phyloP scores from a whole-genome alignment of 2,888 invertebrate genomes.

The Muscina levida region DNA sequence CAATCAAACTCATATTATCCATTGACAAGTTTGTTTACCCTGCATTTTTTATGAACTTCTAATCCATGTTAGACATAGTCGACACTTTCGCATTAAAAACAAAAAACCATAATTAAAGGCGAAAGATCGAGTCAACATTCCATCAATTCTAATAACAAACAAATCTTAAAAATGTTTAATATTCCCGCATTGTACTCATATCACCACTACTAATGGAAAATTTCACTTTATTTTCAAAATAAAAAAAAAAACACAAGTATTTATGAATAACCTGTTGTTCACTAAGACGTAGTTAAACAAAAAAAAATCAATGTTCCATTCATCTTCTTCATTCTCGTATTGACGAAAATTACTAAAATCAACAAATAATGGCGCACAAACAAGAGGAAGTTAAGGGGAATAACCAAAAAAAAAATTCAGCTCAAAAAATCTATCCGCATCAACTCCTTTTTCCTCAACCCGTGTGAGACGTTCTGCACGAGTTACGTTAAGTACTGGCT shows the following conservation, averaged over 20 bases:
- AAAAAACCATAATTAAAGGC: too few species aligned
- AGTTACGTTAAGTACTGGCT: slow-evolving; percentile 51
- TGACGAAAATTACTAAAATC: slow-evolving; percentile 52
- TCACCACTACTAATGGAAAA: slow-evolving; percentile 32
- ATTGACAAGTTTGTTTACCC: too few species aligned
- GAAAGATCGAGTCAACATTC: not conserved
- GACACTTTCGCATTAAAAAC: too few species aligned
- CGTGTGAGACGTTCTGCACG: slow-evolving; percentile 49
- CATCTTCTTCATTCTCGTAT: slow-evolving; percentile 9
- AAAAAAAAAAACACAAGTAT: too few species aligned
- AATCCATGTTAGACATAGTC: too few species aligned
- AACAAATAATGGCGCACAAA: slow-evolving; percentile 44
- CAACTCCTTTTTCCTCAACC: not conserved
- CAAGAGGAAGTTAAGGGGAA: not conserved
- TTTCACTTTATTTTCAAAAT: slow-evolving; percentile 6
- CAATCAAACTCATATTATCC: too few species aligned
- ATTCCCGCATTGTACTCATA: too few species aligned
- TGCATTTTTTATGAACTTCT: too few species aligned
- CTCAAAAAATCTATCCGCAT: not conserved
- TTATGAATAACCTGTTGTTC: slow-evolving; percentile 26
- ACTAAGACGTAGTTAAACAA: not conserved
- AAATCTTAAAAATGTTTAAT: slow-evolving; percentile 8
- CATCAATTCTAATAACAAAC: slow-evolving; percentile 1
- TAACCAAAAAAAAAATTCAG: slow-evolving; percentile 8
- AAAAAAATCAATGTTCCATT: slow-evolving; percentile 7